Base-by-base conservation (phyloP, 2,113 vertebrate genomes). In the Salvelinus alpinus region DNA sequence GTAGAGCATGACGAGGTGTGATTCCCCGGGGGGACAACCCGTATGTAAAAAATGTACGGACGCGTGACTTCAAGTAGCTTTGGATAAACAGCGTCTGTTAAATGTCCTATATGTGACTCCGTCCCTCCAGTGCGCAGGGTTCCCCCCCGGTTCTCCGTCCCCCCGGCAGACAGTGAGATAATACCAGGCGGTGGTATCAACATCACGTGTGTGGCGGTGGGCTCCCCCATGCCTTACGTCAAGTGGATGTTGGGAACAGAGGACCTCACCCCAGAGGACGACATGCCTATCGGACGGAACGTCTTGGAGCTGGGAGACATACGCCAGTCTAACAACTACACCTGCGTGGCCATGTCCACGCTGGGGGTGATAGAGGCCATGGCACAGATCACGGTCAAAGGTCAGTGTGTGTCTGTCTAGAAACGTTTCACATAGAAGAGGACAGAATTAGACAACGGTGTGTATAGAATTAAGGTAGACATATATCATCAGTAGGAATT, bases 221-320 rank as follows among this genome's bases (percentile, higher is more conserved):
- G 98, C 73, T 98, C 97, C 72, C 98, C 97, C 68, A 99, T 99
- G 97, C 98, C 98, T 8, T 99, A 99, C 81, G 98, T 99, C 77
- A 99, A 99, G 88, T 99, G 98, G 98, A 99, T 99, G 98, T 91
- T 99, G 73, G 98, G 97, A 80, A 94, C 97, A 4, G 98, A 99
- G 90, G 98, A 99, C 91, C 91, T 99, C 88, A 99, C 98, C 24
- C 98, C 98, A 1, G 98, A 99, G 88, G 98, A 99, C 77, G 98
- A 99, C 91, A 99, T 99, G 98, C 98, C 98, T 76, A 99, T 99
- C 82, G 98, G 98, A 70, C 95, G 97, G 87, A 99, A 99, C 31
- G 98, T 99, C 68, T 92, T 99, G 77, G 97, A 99, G 71, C 94
- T 99, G 80, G 98, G 96, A 9, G 96, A 99, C 78, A 96, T 99